Conservation (phyloP, 2,797 vertebrate species). For the Fringilla coelebs region DNA sequence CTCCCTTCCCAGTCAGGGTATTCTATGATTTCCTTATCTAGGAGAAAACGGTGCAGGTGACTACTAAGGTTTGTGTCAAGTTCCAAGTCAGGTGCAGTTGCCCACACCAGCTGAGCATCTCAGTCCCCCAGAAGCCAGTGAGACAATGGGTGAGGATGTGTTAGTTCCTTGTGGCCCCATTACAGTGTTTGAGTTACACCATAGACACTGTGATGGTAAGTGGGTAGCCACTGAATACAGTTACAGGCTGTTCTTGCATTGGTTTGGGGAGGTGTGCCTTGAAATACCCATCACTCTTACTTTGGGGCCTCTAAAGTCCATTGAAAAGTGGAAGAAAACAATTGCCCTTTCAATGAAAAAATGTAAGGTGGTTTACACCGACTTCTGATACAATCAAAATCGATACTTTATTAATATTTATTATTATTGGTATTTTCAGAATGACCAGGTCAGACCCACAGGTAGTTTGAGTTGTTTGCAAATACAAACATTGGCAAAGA, state of each 20-base stretch:
- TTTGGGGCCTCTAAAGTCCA: background rate
- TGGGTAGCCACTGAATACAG: background rate
- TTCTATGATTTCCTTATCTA: background rate
- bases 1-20: background rate
- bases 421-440: background rate
- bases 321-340: background rate
- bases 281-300: background rate
- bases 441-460: background rate
- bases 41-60: background rate
- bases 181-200: accelerated
- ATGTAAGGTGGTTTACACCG: background rate
- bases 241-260: background rate
- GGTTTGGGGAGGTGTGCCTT: background rate
- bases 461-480: background rate
- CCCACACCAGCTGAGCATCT: background rate
- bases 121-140: background rate
- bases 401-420: background rate
- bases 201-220: accelerated
- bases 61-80: background rate
- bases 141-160: background rate
- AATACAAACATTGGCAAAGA: background rate
- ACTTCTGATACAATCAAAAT: background rate
- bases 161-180: background rate
- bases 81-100: background rate
- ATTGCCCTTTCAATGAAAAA: background rate